Base-by-base conservation (phyloP, 2,113 vertebrate genomes). In the Sander vitreus region DNA sequence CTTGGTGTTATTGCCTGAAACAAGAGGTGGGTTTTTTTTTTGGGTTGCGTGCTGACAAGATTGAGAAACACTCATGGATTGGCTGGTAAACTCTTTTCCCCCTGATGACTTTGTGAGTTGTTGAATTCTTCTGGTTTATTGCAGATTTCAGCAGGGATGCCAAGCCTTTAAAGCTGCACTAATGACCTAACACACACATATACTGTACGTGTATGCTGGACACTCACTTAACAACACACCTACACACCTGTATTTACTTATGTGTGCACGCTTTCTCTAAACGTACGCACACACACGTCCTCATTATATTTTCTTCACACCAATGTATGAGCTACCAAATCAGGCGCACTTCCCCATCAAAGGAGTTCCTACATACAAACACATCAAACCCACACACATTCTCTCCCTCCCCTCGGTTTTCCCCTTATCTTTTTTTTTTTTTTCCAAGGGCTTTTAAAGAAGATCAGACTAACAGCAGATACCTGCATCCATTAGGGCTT, bases 111-210 rank as follows among this genome's bases (percentile, higher is more conserved):
- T 82, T 78, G 81, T 60, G 57, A 66, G 70, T 83, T 74, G 81
- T 85, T 73, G 71, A 89, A 92, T 89, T 87, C 74, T 77, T 89
- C 73, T 23, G 85, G 58, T 94, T 93, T 93, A 92, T 91, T 80
- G 84, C 78, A 54, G 75, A 87, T 89, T 87, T 82, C 64, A 83
- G 62, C 47, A 19, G 50, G 18, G 76, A 87, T 86, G 74, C 84
- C 66, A 78, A 77, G 70, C 74, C 85, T 93, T 92, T 91, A 85
- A 91, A 93, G 89, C 76, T 21, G 13, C 78, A 68, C 83, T 94
- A 93, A 93, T 92, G 88, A 91, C 82, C 83, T 25, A 78, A 81
- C 79, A 78, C 79, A 67, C 88, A 91, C 77, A 78, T 78, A 71
- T 11, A 58, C n/a, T 0, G 36, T 39, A 30, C 33, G 33, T 58